Conservation (phyloP, 2,797 vertebrate species). For the Pelodytes ibericus region DNA sequence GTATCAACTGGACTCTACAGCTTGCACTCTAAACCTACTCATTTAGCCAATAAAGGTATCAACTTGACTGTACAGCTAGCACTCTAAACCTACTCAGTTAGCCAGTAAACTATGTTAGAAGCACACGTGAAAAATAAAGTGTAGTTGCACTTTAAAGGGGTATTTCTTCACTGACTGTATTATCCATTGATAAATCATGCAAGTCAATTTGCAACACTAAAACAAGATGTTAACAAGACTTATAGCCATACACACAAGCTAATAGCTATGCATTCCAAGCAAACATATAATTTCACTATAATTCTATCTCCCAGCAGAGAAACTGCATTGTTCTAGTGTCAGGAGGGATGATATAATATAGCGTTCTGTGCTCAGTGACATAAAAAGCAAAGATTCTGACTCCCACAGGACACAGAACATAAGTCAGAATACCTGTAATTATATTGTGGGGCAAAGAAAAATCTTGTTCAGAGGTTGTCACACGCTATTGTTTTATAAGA, state of each 20-base stretch:
- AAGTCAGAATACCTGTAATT: conserved; percentile 31
- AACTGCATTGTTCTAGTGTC: conserved; percentile 28
- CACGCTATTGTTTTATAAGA: no score
- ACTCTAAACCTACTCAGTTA: no score
- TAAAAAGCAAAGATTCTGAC: conserved; percentile 36
- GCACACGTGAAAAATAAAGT: no score
- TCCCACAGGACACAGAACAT: conserved; percentile 3
- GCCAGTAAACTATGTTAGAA: no score
- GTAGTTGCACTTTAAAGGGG: no score
- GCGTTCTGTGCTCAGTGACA: conserved; percentile 11
- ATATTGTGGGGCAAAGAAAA: conserved; percentile 16
- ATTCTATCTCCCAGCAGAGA: conserved; percentile 42
- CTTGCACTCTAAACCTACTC: no score
- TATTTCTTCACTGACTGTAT: no score
- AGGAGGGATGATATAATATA: conserved; percentile 22
- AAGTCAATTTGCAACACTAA: not conserved
- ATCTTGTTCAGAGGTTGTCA: not conserved
- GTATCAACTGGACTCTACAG: no score
- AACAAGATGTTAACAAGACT: conserved; percentile 20
- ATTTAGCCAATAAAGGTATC: no score
- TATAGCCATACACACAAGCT: not conserved
- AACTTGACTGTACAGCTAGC: no score
- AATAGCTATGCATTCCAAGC: conserved; percentile 15
- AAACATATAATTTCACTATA: conserved; percentile 44
- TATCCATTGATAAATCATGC: conserved; percentile 3